phyloP scores from a whole-genome alignment of 2,797 vertebrate species.

The Lacerta bilineata region DNA sequence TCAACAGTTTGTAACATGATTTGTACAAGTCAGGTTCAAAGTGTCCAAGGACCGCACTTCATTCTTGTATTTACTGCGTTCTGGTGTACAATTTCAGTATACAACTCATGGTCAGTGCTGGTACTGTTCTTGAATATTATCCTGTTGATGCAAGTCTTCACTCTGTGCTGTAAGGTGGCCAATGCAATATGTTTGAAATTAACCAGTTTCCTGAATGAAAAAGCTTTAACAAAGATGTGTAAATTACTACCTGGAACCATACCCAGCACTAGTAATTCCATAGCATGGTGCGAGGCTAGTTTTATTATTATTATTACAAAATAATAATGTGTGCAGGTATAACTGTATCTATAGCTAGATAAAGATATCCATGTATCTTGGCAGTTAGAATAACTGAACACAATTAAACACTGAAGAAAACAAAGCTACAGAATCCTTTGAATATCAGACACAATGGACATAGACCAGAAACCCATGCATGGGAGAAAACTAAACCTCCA shows the following conservation, averaged over 20 bases:
- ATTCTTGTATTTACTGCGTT: constrained; percentile 47
- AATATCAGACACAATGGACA: constrained; percentile 41
- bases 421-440: constrained; percentile 49
- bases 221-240: no score
- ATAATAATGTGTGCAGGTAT: neutral
- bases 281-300: constrained; percentile 21
- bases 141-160: constrained; percentile 15
- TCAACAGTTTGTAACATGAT: constrained; percentile 63
- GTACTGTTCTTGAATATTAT: constrained; percentile 49
- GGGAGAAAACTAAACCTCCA: neutral
- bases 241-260: constrained; percentile 16
- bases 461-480: neutral
- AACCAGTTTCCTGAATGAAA: constrained; percentile 35
- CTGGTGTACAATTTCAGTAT: constrained; percentile 50
- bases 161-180: constrained; percentile 39
- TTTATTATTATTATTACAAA: neutral
- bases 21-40: constrained; percentile 66
- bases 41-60: constrained; percentile 72
- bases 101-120: constrained; percentile 37
- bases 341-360: neutral
- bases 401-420: constrained; percentile 33
- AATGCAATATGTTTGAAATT: constrained; percentile 13
- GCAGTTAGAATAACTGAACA: constrained; percentile 53
- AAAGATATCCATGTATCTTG: constrained; percentile 13
- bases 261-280: constrained; percentile 9